These are phyloP conservation scores for Calidris pugnax DNA, from an alignment of 2,113 vertebrate species.

Conservation along the genomic window DNA sequence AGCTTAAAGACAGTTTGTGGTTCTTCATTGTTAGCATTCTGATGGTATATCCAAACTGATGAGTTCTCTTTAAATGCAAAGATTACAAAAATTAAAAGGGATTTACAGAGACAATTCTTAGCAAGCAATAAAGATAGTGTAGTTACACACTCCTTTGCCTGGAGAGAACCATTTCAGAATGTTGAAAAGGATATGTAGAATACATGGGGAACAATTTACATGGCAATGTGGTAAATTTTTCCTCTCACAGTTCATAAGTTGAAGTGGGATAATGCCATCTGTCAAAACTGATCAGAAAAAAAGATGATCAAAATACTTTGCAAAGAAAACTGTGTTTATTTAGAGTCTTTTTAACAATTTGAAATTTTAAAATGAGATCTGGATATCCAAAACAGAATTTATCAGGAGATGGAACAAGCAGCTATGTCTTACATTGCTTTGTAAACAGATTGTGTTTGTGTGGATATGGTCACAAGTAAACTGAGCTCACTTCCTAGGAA, in stretches of 20 bases:
- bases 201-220: background rate
- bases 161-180: background rate
- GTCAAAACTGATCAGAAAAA: background rate
- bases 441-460: background rate
- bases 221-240: background rate
- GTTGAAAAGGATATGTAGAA: background rate
- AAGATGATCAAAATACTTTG: background rate
- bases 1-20: background rate
- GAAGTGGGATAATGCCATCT: background rate
- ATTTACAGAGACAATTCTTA: background rate
- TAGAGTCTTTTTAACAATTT: background rate
- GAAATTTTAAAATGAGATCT: background rate
- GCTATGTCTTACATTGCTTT: background rate
- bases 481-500: background rate
- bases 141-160: background rate
- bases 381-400: background rate
- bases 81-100: background rate
- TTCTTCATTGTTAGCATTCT: background rate
- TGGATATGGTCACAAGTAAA: background rate
- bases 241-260: background rate
- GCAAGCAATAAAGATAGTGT: background rate
- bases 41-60: background rate
- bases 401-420: background rate
- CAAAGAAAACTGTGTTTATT: background rate
- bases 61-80: background rate